Base-by-base conservation (phyloP, 2,888 invertebrate species). In the Torymus auratus region DNA sequence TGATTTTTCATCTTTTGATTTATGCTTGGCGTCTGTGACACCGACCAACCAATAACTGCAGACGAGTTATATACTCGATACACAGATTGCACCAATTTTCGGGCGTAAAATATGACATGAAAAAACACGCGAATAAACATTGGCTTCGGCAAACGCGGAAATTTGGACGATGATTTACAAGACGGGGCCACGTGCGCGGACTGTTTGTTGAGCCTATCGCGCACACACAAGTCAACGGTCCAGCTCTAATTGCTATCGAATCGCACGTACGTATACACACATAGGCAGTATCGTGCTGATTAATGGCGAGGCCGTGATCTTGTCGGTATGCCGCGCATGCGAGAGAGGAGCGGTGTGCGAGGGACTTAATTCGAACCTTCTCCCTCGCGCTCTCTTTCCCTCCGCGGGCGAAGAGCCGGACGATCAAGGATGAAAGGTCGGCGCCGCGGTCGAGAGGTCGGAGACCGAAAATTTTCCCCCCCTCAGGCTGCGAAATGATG, bases 381-480 rank as follows among this genome's bases (percentile, higher is more conserved):
- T 41, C 41, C 41, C 41, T 41, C 41, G 41, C 41, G 41, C 41
- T 41, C 41, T 41, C 41, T 7, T 41, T 7, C 41, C 7, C 41
- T 41, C 41, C 41, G 41, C 56, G 65, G 11, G 17, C 13, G 10
- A 15, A 17, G 15, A 20, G 4, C 61, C 20, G 55, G 15, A 58
- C 52, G 55, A 56, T 73, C 73, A 62, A 72, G 62, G 53, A 62
- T 64, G 64, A 64, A 70, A 70, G 70, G 70, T 70, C 58, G 58
- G 58, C 62, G 55, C 56, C 41, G 20, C 15, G 41, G 41, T 7
- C 41, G 58, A 61, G 67, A 75, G 74, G 74, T 75, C 67, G 53
- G 17, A 68, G 75, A 75, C 76, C 76, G 76, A 76, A 76, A 76
- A 76, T 62, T 76, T 55, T 62, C 62, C 20, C 62, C 58, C 76